Conservation (phyloP, 2,888 invertebrate genomes). For the Polymixis lichenea region DNA sequence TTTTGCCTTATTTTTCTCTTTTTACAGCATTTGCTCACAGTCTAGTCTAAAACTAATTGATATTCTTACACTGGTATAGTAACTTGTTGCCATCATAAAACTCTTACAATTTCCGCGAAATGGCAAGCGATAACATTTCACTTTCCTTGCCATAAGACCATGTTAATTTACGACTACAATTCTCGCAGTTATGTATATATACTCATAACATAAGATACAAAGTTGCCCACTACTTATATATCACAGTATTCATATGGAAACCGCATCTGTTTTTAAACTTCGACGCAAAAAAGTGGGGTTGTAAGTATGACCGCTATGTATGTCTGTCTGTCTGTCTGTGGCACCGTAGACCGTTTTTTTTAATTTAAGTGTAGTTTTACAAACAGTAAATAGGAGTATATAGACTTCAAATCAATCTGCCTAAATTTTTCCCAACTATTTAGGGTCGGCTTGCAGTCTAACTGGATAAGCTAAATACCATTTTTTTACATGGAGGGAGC, state of each 20-base stretch:
- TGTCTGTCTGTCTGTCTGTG: too few species aligned
- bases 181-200: constrained; percentile 4
- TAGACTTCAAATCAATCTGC: not conserved
- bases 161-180: constrained; percentile 38
- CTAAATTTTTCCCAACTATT: not conserved
- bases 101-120: constrained; percentile 47
- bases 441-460: not conserved
- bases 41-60: not conserved
- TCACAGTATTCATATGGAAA: not conserved
- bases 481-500: not conserved
- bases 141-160: constrained; percentile 43
- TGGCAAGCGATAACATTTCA: constrained; percentile 16
- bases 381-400: not conserved
- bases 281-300: too few species aligned
- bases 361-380: too few species aligned
- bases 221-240: not conserved
- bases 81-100: constrained; percentile 30
- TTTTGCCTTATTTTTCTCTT: too few species aligned
- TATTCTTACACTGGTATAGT: not conserved
- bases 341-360: too few species aligned
- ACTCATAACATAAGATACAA: constrained; percentile 3
- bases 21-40: too few species aligned
- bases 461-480: too few species aligned
- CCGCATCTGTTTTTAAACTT: not conserved
- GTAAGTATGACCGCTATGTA: not conserved